Conservation (phyloP, 2,797 vertebrate species). For the Rhinophrynus dorsalis region DNA sequence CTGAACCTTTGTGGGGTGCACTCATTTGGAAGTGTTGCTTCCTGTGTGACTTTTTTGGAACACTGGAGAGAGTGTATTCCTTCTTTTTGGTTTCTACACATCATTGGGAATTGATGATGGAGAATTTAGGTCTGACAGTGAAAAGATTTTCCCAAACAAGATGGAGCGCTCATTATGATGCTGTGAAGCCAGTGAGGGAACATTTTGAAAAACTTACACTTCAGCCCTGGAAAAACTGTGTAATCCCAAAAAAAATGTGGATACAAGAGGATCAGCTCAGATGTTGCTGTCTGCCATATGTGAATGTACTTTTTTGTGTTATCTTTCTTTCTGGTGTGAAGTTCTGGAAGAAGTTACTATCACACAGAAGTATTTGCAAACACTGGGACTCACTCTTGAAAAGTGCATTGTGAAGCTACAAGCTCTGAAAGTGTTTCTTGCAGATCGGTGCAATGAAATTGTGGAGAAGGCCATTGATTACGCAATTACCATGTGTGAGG, state of each 20-base stretch:
- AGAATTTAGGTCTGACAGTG: neutral
- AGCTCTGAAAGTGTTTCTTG: neutral
- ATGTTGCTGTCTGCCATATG: neutral
- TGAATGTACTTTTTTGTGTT: neutral
- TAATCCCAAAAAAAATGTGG: neutral
- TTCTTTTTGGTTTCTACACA: too few species aligned
- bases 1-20: too few species aligned
- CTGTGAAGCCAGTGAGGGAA: neutral
- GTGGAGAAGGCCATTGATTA: neutral
- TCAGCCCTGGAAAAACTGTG: neutral
- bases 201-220: neutral
- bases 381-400: neutral
- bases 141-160: neutral
- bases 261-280: neutral
- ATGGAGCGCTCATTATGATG: neutral
- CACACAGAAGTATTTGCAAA: conserved; percentile 15
- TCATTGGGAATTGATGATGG: too few species aligned
- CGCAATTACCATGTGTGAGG: neutral
- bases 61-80: neutral
- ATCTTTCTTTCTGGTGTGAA: conserved; percentile 3
- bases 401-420: conserved; percentile 1
- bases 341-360: neutral
- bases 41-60: neutral
- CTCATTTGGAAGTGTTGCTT: neutral
- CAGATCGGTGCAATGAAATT: neutral